These are phyloP conservation scores for Triplophysa yarkandensis DNA, from an alignment of 2,797 vertebrate genomes.

Conservation along the genomic window DNA sequence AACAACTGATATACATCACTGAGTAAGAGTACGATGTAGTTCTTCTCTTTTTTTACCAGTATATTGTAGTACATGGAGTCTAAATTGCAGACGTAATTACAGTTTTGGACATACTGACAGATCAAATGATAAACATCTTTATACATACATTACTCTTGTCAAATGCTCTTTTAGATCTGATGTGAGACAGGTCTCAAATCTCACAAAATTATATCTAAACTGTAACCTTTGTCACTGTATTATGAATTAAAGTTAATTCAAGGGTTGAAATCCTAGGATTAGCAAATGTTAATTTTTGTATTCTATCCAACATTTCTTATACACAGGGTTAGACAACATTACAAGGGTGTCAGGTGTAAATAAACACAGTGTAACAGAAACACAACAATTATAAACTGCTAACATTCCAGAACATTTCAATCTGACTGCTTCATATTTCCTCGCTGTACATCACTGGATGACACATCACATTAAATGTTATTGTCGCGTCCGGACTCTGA, in stretches of 20 bases:
- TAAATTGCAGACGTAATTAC: neutral
- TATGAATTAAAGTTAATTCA: neutral
- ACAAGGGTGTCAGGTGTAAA: neutral
- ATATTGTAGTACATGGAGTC: no score
- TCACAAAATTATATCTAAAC: neutral
- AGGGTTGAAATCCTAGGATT: neutral
- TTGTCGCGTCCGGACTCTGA: conserved; percentile 63
- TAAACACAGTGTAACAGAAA: neutral
- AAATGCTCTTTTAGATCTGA: neutral
- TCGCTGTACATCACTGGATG: conserved; percentile 12
- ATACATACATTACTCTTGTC: conserved; percentile 22
- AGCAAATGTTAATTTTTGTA: neutral
- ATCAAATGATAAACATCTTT: conserved; percentile 15
- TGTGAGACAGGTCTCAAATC: neutral
- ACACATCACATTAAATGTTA: conserved; percentile 21
- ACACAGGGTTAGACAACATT: neutral
- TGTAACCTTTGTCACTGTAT: neutral
- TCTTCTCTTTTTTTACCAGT: conserved; percentile 4
- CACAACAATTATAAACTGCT: conserved; percentile 62
- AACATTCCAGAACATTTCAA: conserved; percentile 67
- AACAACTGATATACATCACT: conserved; percentile 17
- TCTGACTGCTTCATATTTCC: conserved; percentile 56
- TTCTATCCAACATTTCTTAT: neutral
- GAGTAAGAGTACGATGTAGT: conserved; percentile 25
- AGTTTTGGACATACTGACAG: conserved; percentile 13